phyloP scores from a whole-genome alignment of 2,113 vertebrate species.

The Carassius auratus region DNA sequence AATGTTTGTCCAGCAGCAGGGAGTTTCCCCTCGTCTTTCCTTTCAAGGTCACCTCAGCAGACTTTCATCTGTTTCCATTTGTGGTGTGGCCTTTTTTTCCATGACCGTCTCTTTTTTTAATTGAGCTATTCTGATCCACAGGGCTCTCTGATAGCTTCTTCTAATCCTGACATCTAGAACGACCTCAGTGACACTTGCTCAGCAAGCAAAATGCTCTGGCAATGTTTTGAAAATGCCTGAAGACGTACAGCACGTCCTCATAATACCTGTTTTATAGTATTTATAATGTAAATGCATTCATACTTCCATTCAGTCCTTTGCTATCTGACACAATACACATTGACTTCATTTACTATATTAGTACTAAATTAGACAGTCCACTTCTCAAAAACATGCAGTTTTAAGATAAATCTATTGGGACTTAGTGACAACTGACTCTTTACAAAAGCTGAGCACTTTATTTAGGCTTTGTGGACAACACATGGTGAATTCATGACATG shows the following conservation, averaged over 20 bases:
- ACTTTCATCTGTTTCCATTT: conserved; percentile 49
- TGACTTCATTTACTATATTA: not conserved
- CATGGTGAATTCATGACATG: conserved; percentile 68
- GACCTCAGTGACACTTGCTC: conserved; percentile 50
- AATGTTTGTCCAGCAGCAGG: not conserved
- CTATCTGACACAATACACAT: not conserved
- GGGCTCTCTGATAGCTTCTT: conserved; percentile 38
- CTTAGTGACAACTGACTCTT: conserved; percentile 62
- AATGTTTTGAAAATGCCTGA: conserved; percentile 23
- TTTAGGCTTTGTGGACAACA: conserved; percentile 70
- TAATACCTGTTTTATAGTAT: not conserved
- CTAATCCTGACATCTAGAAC: conserved; percentile 61
- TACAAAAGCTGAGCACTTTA: conserved; percentile 62
- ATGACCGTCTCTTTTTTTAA: conserved; percentile 48
- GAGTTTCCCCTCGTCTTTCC: conserved; percentile 1
- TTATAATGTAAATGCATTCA: conserved; percentile 1
- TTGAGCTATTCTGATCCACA: conserved; percentile 57
- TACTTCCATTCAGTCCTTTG: not conserved
- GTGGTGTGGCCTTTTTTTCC: conserved; percentile 42
- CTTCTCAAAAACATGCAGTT: conserved; percentile 15
- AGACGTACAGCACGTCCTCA: not conserved
- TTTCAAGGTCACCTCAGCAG: conserved; percentile 67
- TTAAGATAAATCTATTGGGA: conserved; percentile 6
- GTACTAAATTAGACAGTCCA: not conserved
- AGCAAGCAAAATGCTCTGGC: conserved; percentile 6